Conservation (phyloP, 2,113 vertebrate genomes). For the Pygoscelis antarcticus region DNA sequence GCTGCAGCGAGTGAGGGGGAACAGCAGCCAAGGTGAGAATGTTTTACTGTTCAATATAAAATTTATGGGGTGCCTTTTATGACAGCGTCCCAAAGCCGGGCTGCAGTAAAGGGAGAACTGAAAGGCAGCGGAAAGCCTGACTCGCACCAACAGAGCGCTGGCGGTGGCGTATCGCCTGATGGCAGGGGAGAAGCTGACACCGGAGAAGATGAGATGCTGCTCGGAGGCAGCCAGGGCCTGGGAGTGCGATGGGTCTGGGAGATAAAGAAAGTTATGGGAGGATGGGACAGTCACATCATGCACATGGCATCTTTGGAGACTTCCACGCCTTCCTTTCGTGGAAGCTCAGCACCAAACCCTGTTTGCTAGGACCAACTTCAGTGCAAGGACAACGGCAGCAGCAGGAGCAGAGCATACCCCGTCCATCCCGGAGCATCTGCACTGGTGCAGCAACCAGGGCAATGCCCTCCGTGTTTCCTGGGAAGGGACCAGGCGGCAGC, state of each 20-base stretch:
- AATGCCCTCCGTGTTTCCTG: accelerated
- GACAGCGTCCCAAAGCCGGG: background rate
- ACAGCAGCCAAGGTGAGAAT: background rate
- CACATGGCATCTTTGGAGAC: background rate
- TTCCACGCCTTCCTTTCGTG: background rate
- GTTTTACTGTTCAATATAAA: background rate
- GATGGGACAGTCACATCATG: too few relatives aligned
- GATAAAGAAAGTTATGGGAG: background rate
- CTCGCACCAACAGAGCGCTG: background rate
- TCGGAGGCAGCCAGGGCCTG: background rate
- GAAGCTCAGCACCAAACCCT: accelerated
- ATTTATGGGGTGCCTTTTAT: conserved; percentile 20
- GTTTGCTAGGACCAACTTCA: background rate
- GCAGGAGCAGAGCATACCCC: background rate
- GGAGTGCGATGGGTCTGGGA: background rate
- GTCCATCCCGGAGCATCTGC: accelerated
- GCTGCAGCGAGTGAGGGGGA: background rate
- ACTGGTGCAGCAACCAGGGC: background rate
- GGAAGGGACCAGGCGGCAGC: background rate
- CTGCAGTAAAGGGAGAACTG: background rate
- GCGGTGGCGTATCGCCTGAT: accelerated
- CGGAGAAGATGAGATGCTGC: background rate
- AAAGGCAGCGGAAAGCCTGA: background rate
- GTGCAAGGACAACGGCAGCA: background rate
- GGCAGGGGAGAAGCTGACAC: too few relatives aligned